Evolutionary conservation across 1,140 invertebrate genomes (phyloP), one percentile per base, ranked within the genome.

Genomic region (Leptestheria dahalacensis): DNA sequence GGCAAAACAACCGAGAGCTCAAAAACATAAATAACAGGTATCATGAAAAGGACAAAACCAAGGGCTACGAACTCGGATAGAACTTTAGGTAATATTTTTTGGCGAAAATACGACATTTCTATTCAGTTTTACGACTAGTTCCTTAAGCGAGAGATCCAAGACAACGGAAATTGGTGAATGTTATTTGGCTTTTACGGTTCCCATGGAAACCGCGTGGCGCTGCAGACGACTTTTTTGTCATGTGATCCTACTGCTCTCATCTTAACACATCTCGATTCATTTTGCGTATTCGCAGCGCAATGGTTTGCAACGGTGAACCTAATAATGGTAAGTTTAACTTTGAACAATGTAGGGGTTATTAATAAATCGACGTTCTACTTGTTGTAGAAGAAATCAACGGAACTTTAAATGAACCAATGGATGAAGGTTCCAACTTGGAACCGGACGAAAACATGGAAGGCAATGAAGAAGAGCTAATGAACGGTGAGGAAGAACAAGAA

Each of bases 1-100:
- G 83, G 83, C 47, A 85, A 63, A 1, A 85, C 81, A 15, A 85
- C 63, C 67, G 78, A 82, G 0, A 85, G 62, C 67, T 84, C 82
- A 67, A 82, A 83, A 74, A 78, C 80, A 63, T 81, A 83, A 15
- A 79, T 69, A 3, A 77, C 48, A 49, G 79, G 80, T 15, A 81
- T 75, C 53, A 81, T 77, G 48, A 70, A 62, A 21, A 79, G 65
- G 28, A 80, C 65, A 68, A 82, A 82, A 25, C 64, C 51, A 63
- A 78, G 74, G 20, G 78, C 76, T 47, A 66, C 67, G 33, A 72
- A 64, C 64, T 81, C 79, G 25, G 68, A 67, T 1, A 73, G 2
- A 21, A 70, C 73, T 66, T 67, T 73, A 2, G 79, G 79, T 29
- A 74, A 69, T 51, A 79, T 66, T 51, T 70, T 70, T 62, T 68